phyloP scores from a whole-genome alignment of 64 coral and sea anemone species.

The Catalaphyllia jardinei region DNA sequence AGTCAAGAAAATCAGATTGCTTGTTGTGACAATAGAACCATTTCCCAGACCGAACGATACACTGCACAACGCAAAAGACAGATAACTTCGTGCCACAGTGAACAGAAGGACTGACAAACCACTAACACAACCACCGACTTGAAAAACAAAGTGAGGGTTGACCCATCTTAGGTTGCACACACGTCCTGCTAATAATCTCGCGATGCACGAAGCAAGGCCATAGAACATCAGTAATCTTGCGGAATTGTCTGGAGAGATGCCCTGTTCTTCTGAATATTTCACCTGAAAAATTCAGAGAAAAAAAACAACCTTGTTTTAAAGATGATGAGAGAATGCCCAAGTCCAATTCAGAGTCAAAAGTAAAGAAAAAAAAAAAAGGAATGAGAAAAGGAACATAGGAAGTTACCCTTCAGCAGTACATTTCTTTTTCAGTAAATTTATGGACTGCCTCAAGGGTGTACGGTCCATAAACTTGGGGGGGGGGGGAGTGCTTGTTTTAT shows the following conservation, averaged over 20 bases:
- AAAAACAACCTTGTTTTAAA: no score
- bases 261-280: slow-evolving; percentile 44
- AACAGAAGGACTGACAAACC: slow-evolving; percentile 11
- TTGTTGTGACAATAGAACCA: background rate
- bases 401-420: no score
- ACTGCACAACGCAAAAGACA: slow-evolving; percentile 27
- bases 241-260: slow-evolving; percentile 26
- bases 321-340: no score
- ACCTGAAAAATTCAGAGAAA: slow-evolving; percentile 23
- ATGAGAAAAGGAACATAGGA: no score
- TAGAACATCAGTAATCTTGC: slow-evolving; percentile 44
- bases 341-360: no score
- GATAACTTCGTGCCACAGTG: slow-evolving; percentile 6
- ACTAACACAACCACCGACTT: background rate
- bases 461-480: no score
- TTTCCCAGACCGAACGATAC: slow-evolving; percentile 36
- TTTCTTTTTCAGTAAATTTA: no score
- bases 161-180: slow-evolving; percentile 8
- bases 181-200: slow-evolving; percentile 1
- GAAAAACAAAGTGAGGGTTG: slow-evolving; percentile 26
- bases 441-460: no score
- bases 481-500: no score
- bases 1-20: slow-evolving; percentile 42
- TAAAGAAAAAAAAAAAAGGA: no score
- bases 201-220: slow-evolving; percentile 14